A percentile compares a stretch with the other conserved stretches of the same genome.
Conservation (phyloP, 35 echinoderm and acorn worm genomes). For the Acanthaster planci region DNA sequence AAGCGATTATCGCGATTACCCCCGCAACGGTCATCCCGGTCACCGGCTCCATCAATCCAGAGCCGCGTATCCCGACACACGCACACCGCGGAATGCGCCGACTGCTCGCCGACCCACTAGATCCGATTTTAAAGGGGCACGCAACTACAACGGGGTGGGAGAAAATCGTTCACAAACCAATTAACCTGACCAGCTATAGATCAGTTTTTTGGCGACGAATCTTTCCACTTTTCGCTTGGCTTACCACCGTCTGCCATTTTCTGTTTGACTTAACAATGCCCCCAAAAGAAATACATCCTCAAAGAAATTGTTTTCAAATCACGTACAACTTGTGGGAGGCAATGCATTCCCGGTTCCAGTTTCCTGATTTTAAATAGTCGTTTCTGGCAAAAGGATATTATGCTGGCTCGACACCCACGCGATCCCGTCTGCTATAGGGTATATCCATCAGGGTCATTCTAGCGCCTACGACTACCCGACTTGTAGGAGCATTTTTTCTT, state of each 20-base stretch:
- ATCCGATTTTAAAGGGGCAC: neutral
- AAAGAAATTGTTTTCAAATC: no score
- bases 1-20: constrained; percentile 7
- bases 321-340: no score
- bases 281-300: no score
- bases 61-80: neutral
- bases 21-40: constrained; percentile 6
- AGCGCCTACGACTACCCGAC: constrained; percentile 2
- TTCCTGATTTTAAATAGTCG: no score
- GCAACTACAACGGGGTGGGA: neutral
- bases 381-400: no score
- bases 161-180: neutral
- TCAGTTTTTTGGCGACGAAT: no score
- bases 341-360: no score
- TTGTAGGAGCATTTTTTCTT: neutral
- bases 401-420: constrained; percentile 6
- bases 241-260: no score
- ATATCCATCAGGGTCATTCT: neutral
- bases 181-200: neutral
- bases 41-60: constrained; percentile 9
- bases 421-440: neutral
- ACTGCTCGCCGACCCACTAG: neutral
- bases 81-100: constrained; percentile 6
- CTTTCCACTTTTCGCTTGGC: no score
- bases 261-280: no score